Conservation (phyloP, 2,797 vertebrate species). For the Lagodon rhomboides region DNA sequence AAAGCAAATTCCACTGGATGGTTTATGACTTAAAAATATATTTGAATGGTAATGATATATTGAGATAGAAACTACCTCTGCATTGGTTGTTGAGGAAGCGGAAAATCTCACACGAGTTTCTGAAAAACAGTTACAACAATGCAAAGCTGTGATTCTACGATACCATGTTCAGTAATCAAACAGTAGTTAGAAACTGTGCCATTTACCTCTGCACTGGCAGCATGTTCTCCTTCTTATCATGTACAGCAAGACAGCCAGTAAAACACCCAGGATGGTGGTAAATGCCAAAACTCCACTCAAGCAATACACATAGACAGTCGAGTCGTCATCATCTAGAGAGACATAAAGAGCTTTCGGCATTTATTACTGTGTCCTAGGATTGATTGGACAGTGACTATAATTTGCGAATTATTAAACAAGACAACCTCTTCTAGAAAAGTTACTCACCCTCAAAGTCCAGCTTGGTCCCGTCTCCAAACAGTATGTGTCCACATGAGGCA, state of each 20-base stretch:
- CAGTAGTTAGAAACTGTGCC: not conserved
- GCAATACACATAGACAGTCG: conserved; percentile 4
- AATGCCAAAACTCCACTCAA: conserved; percentile 42
- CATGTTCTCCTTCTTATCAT: not conserved
- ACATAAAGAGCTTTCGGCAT: not conserved
- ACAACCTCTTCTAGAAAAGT: not conserved
- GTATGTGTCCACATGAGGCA: conserved; percentile 38
- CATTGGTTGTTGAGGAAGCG: fast-evolving
- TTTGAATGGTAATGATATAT: not conserved
- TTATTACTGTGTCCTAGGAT: not conserved
- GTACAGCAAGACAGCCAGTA: conserved; percentile 15
- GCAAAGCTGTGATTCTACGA: fast-evolving
- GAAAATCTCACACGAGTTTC: not conserved
- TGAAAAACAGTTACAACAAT: conserved; percentile 8
- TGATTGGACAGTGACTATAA: too few relatives aligned
- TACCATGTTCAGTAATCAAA: not conserved
- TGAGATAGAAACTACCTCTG: conserved; percentile 12
- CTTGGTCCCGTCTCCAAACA: conserved; percentile 49
- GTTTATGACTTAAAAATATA: too few relatives aligned
- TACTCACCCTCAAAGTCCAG: not conserved
- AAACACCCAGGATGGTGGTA: conserved; percentile 27
- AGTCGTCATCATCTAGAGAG: conserved; percentile 1
- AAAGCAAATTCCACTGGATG: not conserved
- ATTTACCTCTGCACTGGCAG: not conserved
- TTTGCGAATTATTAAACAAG: too few relatives aligned